phyloP scores from a whole-genome alignment of 2,113 vertebrate genomes.

The Jacana jacana region DNA sequence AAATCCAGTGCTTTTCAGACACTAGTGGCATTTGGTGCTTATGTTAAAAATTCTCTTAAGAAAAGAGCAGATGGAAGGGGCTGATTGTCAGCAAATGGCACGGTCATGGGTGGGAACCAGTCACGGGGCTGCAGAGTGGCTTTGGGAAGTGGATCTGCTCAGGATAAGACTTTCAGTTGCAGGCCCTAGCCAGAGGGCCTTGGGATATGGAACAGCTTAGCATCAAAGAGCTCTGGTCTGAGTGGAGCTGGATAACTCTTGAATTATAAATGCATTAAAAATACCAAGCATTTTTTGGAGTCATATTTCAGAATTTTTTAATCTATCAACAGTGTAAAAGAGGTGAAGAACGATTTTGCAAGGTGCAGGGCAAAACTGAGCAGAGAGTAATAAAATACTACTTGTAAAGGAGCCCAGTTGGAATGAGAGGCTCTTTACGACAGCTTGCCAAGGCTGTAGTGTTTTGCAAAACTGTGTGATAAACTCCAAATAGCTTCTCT shows the following conservation, averaged over 20 bases:
- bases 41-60: neutral
- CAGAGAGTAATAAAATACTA: conserved; percentile 40
- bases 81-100: neutral
- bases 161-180: neutral
- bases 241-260: neutral
- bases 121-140: neutral
- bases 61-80: neutral
- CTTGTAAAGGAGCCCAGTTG: conserved; percentile 54
- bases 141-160: neutral
- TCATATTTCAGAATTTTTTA: conserved; percentile 1
- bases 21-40: neutral
- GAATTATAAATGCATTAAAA: conserved; percentile 62
- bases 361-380: conserved; percentile 47
- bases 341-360: conserved; percentile 48
- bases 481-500: conserved; percentile 59
- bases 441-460: conserved; percentile 14
- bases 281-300: conserved; percentile 51
- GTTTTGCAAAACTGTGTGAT: conserved; percentile 46
- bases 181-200: neutral
- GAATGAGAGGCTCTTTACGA: conserved; percentile 57
- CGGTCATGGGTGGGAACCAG: neutral
- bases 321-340: conserved; percentile 18
- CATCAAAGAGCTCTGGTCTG: neutral
- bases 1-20: neutral
- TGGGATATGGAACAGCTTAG: neutral